These are phyloP conservation scores for Ailurus styani DNA, from an alignment of 2,113 vertebrate genomes.

Conservation along the genomic window DNA sequence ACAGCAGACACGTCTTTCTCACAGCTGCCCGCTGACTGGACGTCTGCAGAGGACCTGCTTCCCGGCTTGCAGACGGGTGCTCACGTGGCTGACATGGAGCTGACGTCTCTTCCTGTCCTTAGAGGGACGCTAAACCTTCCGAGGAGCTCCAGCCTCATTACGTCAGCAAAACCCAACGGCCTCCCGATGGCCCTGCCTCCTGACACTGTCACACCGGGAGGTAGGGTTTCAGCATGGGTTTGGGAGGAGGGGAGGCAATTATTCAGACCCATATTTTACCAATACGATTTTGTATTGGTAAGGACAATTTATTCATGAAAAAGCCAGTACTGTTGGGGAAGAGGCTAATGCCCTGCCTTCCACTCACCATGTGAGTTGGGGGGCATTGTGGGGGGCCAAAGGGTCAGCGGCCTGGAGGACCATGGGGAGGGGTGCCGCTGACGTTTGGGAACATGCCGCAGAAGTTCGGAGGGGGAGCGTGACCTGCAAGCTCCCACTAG, in stretches of 20 bases:
- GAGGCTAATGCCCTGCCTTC: background rate
- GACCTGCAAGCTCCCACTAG: accelerated
- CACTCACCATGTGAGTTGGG: background rate
- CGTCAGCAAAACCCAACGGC: background rate
- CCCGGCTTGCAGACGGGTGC: accelerated
- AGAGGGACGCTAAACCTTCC: too few relatives aligned
- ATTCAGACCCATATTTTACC: background rate
- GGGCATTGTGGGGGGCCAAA: background rate
- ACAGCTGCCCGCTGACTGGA: accelerated
- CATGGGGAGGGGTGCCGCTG: background rate
- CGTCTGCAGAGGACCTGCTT: background rate
- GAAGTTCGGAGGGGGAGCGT: background rate
- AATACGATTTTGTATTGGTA: background rate
- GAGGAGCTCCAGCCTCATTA: background rate
- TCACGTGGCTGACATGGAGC: background rate
- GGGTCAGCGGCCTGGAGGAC: background rate
- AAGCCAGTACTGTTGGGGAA: background rate
- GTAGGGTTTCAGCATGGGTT: background rate
- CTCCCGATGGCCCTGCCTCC: background rate
- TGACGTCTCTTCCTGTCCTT: background rate
- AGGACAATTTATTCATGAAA: background rate
- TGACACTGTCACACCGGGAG: background rate
- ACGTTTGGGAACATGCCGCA: slow-evolving; percentile 17
- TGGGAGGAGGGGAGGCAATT: accelerated
- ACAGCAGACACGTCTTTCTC: background rate